phyloP scores from a whole-genome alignment of 2,797 vertebrate species.

The Acipenser ruthenus region DNA sequence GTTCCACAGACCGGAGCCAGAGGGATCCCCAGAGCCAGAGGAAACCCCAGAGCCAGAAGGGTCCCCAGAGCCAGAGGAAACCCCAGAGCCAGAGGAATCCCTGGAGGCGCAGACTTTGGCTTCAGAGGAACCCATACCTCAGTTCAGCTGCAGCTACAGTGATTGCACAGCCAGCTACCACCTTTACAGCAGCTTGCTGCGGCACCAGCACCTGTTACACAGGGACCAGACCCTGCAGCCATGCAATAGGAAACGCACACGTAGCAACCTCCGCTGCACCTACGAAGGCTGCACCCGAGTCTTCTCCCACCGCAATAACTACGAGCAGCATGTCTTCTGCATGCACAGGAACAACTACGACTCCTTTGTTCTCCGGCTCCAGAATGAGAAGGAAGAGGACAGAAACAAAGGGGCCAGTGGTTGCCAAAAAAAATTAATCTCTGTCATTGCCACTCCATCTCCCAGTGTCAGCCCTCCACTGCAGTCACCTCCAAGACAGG shows the following conservation, averaged over 20 bases:
- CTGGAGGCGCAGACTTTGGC: slow-evolving; percentile 16
- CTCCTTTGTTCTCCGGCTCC: slow-evolving; percentile 71
- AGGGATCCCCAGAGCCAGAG: slow-evolving; percentile 15
- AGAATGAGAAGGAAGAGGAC: slow-evolving; percentile 71
- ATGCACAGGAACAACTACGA: slow-evolving; percentile 59
- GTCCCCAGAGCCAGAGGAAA: neutral
- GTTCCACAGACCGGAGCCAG: slow-evolving; percentile 45
- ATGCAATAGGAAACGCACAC: slow-evolving; percentile 17
- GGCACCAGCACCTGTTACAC: slow-evolving; percentile 64
- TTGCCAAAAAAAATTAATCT: slow-evolving; percentile 68
- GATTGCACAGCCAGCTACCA: slow-evolving; percentile 80
- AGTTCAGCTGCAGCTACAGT: slow-evolving; percentile 76
- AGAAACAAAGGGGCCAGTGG: slow-evolving; percentile 54
- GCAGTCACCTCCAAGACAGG: neutral
- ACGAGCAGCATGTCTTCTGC: slow-evolving; percentile 78
- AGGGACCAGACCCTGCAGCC: slow-evolving; percentile 43
- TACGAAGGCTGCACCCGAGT: slow-evolving; percentile 78
- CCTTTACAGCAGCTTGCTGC: slow-evolving; percentile 81
- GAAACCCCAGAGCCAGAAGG: too few relatives aligned
- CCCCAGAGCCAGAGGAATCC: slow-evolving; percentile 9
- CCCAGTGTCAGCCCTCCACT: neutral
- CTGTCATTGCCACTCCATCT: slow-evolving; percentile 35
- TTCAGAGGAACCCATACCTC: slow-evolving; percentile 60
- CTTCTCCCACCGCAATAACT: slow-evolving; percentile 72
- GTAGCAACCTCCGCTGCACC: slow-evolving; percentile 65